These are phyloP conservation scores for Stomatorhinus ivindoensis DNA, from an alignment of 2,113 vertebrate genomes.

Conservation along the genomic window DNA sequence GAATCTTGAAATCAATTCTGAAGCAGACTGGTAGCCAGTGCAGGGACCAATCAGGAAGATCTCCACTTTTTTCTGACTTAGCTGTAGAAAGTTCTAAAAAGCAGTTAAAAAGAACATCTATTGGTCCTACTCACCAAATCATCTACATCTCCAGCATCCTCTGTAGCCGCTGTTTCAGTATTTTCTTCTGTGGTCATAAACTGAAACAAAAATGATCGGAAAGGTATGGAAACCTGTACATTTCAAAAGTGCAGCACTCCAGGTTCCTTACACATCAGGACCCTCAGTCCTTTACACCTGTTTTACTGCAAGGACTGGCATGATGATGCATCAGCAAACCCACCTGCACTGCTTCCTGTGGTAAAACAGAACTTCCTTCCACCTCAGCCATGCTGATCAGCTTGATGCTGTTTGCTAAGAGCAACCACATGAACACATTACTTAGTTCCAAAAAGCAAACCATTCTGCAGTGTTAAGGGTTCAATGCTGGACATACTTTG, in stretches of 20 bases:
- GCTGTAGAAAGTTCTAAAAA: no score
- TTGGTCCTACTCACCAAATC: slow-evolving; percentile 71
- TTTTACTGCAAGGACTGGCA: neutral
- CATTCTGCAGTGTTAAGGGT: neutral
- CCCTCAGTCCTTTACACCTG: neutral
- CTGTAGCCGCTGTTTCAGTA: slow-evolving; percentile 45
- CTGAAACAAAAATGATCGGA: slow-evolving; percentile 47
- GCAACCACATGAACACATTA: slow-evolving; percentile 19
- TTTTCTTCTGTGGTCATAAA: slow-evolving; percentile 70
- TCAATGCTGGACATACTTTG: slow-evolving; percentile 66
- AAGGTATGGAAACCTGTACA: slow-evolving; percentile 1
- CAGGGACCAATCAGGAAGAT: no score
- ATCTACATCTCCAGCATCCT: slow-evolving; percentile 82
- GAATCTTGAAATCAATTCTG: no score
- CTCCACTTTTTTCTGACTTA: no score
- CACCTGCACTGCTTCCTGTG: slow-evolving; percentile 78
- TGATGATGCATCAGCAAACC: neutral
- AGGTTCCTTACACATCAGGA: neutral
- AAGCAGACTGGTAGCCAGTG: no score
- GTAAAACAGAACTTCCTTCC: slow-evolving; percentile 66
- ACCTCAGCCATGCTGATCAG: slow-evolving; percentile 83
- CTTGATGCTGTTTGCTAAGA: slow-evolving; percentile 70
- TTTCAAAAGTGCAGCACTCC: neutral
- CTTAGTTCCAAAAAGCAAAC: neutral
- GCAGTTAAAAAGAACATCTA: no score